Evolutionary conservation across 2,888 invertebrate species (phyloP).

Genomic region (Nephrocerus scutellatus): DNA sequence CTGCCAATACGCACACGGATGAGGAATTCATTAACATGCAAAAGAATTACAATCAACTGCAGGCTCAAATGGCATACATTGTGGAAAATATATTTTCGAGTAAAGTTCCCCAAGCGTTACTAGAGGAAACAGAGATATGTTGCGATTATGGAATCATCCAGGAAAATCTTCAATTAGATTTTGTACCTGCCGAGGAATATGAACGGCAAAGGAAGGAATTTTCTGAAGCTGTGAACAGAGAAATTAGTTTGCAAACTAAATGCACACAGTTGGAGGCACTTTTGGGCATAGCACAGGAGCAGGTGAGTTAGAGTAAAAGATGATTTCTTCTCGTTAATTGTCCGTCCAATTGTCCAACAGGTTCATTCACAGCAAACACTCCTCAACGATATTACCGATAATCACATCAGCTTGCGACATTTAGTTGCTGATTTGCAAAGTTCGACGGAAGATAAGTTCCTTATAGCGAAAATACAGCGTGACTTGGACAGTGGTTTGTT

Average conservation of each 20-base stretch:
- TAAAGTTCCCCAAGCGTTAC: constrained; percentile 12
- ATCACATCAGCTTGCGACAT: constrained; percentile 43
- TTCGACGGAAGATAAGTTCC: constrained; percentile 39
- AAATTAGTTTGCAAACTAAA: constrained; percentile 31
- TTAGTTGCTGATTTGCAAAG: constrained; percentile 46
- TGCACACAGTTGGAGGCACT: constrained; percentile 37
- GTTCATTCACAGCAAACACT: constrained; percentile 42
- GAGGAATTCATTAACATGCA: constrained; percentile 35
- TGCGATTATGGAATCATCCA: constrained; percentile 39
- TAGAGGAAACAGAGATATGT: constrained; percentile 32
- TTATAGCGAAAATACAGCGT: constrained; percentile 41
- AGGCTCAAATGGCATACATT: constrained; percentile 35
- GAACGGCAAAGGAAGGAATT: constrained; percentile 29
- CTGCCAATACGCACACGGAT: constrained; percentile 20
- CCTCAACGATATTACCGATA: constrained; percentile 44
- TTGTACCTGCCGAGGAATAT: constrained; percentile 38
- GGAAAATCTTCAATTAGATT: constrained; percentile 39
- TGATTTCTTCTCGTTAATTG: not conserved
- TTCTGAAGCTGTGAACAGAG: constrained; percentile 22
- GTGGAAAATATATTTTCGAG: constrained; percentile 32
- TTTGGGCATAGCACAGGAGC: constrained; percentile 38
- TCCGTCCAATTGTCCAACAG: constrained; percentile 12
- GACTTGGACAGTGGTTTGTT: constrained; percentile 39
- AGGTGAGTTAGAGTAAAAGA: constrained; percentile 22
- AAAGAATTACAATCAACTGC: constrained; percentile 29